Evolutionary conservation across 2,113 vertebrate genomes (phyloP).

Genomic region (Cyanoderma ruficeps): DNA sequence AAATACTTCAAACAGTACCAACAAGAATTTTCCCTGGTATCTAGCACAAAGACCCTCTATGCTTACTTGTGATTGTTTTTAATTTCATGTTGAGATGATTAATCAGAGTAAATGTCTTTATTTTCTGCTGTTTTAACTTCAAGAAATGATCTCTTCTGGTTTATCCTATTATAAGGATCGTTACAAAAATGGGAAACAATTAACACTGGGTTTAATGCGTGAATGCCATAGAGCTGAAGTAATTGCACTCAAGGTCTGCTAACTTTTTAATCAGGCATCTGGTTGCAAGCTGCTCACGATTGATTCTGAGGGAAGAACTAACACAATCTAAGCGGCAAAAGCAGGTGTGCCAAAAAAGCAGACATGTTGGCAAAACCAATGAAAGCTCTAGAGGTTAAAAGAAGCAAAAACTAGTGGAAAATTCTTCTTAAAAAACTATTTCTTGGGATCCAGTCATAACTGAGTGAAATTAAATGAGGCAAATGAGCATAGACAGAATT

Average conservation of each 20-base stretch:
- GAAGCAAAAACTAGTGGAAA: constrained; percentile 31
- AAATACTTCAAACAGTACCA: constrained; percentile 9
- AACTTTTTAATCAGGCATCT: constrained; percentile 88
- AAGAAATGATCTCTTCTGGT: constrained; percentile 79
- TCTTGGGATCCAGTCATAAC: not conserved
- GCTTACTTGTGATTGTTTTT: constrained; percentile 64
- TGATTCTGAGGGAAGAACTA: constrained; percentile 74
- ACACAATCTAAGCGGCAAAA: constrained; percentile 63
- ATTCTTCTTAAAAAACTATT: constrained; percentile 13
- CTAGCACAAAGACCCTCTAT: not conserved
- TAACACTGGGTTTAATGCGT: constrained; percentile 81
- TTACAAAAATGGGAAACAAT: constrained; percentile 84
- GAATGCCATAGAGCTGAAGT: constrained; percentile 79
- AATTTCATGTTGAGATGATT: constrained; percentile 77
- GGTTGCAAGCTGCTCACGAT: constrained; percentile 81
- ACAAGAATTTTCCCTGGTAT: constrained; percentile 23
- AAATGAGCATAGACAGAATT: not conserved
- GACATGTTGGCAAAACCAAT: constrained; percentile 68
- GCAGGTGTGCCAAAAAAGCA: constrained; percentile 76
- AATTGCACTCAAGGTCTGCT: constrained; percentile 87
- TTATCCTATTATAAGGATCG: constrained; percentile 81
- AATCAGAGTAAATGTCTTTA: constrained; percentile 77
- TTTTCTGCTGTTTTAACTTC: constrained; percentile 83
- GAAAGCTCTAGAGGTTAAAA: constrained; percentile 59
- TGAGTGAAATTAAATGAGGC: constrained; percentile 28